These are phyloP conservation scores for Clupea harengus DNA, from an alignment of 2,113 vertebrate genomes.

Conservation along the genomic window DNA sequence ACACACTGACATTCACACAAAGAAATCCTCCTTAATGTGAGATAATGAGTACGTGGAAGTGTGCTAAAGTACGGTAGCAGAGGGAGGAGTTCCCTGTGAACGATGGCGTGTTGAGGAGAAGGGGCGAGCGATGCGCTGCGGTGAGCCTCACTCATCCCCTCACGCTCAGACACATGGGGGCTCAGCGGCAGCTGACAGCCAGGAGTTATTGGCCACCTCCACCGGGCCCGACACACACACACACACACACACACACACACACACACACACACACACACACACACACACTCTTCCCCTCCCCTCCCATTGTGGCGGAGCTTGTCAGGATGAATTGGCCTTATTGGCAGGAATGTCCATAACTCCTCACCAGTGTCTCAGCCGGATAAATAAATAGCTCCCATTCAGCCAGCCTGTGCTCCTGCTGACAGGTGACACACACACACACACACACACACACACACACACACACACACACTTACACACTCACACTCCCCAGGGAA, in stretches of 20 bases:
- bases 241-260: neutral
- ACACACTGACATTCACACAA: neutral
- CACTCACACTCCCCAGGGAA: constrained; percentile 24
- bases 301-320: constrained; percentile 42
- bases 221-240: neutral
- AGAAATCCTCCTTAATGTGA: neutral
- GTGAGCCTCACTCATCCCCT: neutral
- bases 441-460: neutral
- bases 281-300: constrained; percentile 29
- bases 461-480: neutral
- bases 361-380: constrained; percentile 20
- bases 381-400: constrained; percentile 23
- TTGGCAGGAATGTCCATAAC: constrained; percentile 48
- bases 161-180: neutral
- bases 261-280: no score
- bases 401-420: neutral
- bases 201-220: constrained; percentile 40
- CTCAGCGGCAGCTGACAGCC: constrained; percentile 33
- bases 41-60: neutral
- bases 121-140: neutral
- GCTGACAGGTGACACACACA: constrained; percentile 30
- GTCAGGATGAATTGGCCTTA: constrained; percentile 51
- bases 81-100: neutral
- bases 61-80: constrained; percentile 12
- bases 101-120: neutral